These are phyloP conservation scores for Ceratina australensis DNA, from an alignment of 1,140 invertebrate species.

Conservation along the genomic window DNA sequence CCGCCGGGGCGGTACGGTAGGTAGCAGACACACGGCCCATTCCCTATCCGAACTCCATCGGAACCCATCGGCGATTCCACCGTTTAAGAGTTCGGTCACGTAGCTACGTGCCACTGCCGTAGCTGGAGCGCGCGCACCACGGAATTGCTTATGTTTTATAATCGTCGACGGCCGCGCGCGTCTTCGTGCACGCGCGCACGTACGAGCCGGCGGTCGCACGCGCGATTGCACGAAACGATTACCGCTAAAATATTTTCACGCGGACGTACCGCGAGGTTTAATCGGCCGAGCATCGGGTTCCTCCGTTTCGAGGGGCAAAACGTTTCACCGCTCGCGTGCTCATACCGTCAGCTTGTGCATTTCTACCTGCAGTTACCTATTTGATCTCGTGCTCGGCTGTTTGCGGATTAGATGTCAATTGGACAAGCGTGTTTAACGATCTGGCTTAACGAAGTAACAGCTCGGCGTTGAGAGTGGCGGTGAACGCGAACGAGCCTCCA, in stretches of 20 bases:
- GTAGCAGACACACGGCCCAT: slow-evolving; percentile 47
- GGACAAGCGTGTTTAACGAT: background rate
- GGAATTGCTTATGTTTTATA: slow-evolving; percentile 62
- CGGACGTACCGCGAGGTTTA: background rate
- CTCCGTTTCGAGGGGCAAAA: background rate
- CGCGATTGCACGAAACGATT: background rate
- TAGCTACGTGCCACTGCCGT: slow-evolving; percentile 26
- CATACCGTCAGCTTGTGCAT: background rate
- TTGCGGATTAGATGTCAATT: slow-evolving; percentile 1
- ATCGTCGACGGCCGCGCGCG: slow-evolving; percentile 7
- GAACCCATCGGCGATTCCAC: slow-evolving; percentile 59
- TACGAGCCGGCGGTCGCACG: background rate
- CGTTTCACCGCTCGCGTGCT: background rate
- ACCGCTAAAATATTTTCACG: slow-evolving; percentile 12
- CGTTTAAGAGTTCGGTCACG: slow-evolving; percentile 59
- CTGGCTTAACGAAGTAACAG: too few relatives aligned
- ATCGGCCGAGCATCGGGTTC: background rate
- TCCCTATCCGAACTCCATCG: slow-evolving; percentile 61
- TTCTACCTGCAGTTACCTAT: background rate
- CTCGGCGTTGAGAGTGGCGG: too few relatives aligned
- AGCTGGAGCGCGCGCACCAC: slow-evolving; percentile 44
- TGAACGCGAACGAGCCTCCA: too few relatives aligned
- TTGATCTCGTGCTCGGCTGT: background rate
- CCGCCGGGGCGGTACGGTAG: slow-evolving; percentile 46
- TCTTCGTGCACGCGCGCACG: background rate